Conservation (phyloP, 2,797 vertebrate species). For the Rhinatrema bivittatum region DNA sequence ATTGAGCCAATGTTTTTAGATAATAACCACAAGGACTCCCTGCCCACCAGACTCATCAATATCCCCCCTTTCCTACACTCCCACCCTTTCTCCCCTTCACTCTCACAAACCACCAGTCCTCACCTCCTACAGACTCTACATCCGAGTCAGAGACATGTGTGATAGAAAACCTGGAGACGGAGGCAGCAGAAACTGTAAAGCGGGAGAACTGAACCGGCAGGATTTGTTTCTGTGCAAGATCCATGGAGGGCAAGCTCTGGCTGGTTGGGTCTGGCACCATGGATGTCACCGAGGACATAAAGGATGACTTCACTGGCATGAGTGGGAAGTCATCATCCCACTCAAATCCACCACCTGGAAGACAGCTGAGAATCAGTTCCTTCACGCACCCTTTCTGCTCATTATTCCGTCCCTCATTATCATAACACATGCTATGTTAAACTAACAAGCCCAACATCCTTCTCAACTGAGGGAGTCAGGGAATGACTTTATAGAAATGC, state of each 20-base stretch:
- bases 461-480: background rate
- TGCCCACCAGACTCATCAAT: too few relatives aligned
- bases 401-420: background rate
- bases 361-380: rapidly evolving
- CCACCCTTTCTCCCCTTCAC: too few relatives aligned
- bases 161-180: constrained; percentile 86
- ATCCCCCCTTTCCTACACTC: too few relatives aligned
- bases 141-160: constrained; percentile 87
- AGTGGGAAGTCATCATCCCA: constrained; percentile 80
- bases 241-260: constrained; percentile 28
- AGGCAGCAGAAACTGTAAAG: constrained; percentile 83
- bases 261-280: constrained; percentile 11
- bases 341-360: constrained; percentile 64
- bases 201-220: constrained; percentile 64
- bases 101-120: constrained; percentile 33
- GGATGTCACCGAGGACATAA: constrained; percentile 32
- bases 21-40: too few relatives aligned
- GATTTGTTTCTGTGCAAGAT: constrained; percentile 44
- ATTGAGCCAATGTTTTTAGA: too few relatives aligned
- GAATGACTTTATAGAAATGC: background rate
- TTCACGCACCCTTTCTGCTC: background rate
- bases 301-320: constrained; percentile 60
- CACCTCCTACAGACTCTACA: constrained; percentile 74
- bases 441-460: too few relatives aligned
- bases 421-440: too few relatives aligned